A percentile compares a stretch with the other conserved stretches of the same genome.
phyloP scores from a whole-genome alignment of 2,113 vertebrate species.

The Epinephelus lanceolatus region DNA sequence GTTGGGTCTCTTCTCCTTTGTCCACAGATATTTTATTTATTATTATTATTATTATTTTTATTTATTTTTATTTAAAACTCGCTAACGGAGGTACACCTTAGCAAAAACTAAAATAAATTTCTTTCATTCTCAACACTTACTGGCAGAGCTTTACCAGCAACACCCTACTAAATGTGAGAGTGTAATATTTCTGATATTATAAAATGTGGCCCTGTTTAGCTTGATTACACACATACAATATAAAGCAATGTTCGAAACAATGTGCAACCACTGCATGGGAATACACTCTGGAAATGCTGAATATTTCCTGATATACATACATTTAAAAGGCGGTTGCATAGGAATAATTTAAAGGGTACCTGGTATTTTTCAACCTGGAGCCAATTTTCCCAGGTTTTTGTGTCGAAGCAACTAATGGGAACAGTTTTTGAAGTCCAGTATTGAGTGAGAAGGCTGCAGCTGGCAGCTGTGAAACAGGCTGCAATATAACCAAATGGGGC shows the following conservation, averaged over 20 bases:
- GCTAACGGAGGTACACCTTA: neutral
- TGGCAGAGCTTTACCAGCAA: neutral
- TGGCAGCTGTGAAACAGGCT: too few relatives aligned
- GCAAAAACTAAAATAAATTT: neutral
- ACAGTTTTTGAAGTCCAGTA: too few relatives aligned
- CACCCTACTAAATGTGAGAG: too few relatives aligned
- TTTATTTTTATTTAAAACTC: too few relatives aligned
- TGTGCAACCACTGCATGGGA: neutral
- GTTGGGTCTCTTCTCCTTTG: neutral
- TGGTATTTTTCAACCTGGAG: too few relatives aligned
- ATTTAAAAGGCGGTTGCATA: constrained; percentile 33
- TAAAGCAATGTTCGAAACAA: constrained; percentile 11
- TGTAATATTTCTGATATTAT: neutral
- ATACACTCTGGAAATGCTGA: neutral
- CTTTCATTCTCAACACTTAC: neutral
- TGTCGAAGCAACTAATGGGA: too few relatives aligned
- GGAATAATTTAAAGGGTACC: neutral
- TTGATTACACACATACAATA: neutral
- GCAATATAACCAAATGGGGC: too few relatives aligned
- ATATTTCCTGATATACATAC: neutral
- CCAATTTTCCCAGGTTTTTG: too few relatives aligned
- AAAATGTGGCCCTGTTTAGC: neutral
- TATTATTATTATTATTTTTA: too few relatives aligned
- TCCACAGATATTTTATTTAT: neutral
- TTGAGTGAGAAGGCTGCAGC: too few relatives aligned